phyloP scores from a whole-genome alignment of 2,888 invertebrate species.

The Tiphia femorata region DNA sequence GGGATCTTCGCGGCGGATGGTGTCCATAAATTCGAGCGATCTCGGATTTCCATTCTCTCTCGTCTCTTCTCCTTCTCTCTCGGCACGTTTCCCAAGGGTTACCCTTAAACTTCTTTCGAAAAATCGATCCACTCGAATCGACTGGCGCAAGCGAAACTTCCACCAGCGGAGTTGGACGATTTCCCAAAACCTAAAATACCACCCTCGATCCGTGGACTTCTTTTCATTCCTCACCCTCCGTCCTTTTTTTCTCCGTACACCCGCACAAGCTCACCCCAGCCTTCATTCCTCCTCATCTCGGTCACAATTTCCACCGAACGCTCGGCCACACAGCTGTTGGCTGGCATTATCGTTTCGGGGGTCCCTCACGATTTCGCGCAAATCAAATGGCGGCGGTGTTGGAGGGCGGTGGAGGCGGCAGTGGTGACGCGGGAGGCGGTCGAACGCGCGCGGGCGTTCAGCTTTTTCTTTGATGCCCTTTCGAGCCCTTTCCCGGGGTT shows the following conservation, averaged over 20 bases:
- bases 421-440: not conserved
- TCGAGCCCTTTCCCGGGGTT: constrained; percentile 51
- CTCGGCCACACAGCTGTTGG: constrained; percentile 41
- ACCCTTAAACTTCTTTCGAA: not conserved
- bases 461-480: constrained; percentile 61
- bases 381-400: constrained; percentile 54
- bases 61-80: not conserved
- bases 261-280: not conserved
- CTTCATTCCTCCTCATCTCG: not conserved
- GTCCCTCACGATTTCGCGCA: constrained; percentile 49
- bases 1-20: too few species aligned
- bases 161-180: too few species aligned
- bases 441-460: constrained; percentile 43
- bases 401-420: constrained; percentile 8
- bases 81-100: too few species aligned
- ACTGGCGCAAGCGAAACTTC: too few species aligned
- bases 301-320: constrained; percentile 28
- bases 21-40: not conserved
- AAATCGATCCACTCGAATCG: not conserved
- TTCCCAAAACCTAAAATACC: too few species aligned
- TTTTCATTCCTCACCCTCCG: too few species aligned
- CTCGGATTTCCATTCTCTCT: not conserved
- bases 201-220: too few species aligned
- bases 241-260: too few species aligned
- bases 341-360: constrained; percentile 45